phyloP scores from a whole-genome alignment of 1,140 invertebrate genomes.

The Drosophila biarmipes region DNA sequence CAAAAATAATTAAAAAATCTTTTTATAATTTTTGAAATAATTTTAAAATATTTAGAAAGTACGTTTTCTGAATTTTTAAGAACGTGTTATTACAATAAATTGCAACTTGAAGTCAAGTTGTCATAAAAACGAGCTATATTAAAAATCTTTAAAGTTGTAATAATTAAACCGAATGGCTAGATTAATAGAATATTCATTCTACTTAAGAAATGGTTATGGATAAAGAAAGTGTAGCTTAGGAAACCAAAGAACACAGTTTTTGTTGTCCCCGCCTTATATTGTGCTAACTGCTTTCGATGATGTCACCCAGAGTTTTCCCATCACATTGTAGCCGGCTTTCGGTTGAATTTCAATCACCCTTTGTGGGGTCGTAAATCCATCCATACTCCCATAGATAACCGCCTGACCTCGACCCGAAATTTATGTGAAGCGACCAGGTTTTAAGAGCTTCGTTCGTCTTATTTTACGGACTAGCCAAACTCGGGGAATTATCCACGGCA shows the following conservation, averaged over 20 bases:
- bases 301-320: slow-evolving; percentile 46
- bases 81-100: too few species aligned
- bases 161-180: not conserved
- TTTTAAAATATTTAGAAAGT: too few species aligned
- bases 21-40: too few species aligned
- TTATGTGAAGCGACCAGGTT: slow-evolving; percentile 40
- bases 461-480: slow-evolving; percentile 8
- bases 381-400: slow-evolving; percentile 15
- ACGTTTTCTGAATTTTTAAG: too few species aligned
- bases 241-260: not conserved
- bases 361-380: slow-evolving; percentile 30
- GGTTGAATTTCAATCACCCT: slow-evolving; percentile 30
- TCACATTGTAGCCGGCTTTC: not conserved
- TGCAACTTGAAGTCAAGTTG: too few species aligned
- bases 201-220: not conserved
- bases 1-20: too few species aligned
- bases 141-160: too few species aligned
- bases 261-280: not conserved
- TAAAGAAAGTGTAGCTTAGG: not conserved
- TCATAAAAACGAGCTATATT: too few species aligned
- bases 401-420: slow-evolving; percentile 31
- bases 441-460: slow-evolving; percentile 23
- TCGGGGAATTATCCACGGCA: slow-evolving; percentile 2
- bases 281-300: slow-evolving; percentile 2
- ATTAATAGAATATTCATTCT: not conserved